These are phyloP conservation scores for Trimorus sp. DNA, from an alignment of 2,888 invertebrate species.

Conservation along the genomic window DNA sequence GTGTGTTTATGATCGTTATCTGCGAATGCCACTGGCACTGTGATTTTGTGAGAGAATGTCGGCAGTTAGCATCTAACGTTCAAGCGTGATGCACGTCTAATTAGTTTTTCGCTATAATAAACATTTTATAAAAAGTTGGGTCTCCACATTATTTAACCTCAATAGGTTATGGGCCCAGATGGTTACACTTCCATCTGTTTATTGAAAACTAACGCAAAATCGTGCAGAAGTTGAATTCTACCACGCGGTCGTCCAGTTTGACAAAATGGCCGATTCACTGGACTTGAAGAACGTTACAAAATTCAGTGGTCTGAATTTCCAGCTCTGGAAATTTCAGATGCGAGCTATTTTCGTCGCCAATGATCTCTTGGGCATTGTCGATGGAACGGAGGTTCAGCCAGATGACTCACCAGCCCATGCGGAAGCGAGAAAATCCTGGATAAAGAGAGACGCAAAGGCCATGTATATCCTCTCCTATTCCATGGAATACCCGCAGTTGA, in stretches of 20 bases:
- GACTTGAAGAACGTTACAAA: neutral
- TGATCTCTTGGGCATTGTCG: conserved; percentile 53
- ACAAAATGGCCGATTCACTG: neutral
- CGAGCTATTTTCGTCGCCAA: conserved; percentile 41
- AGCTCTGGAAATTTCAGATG: conserved; percentile 60
- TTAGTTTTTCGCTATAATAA: too few relatives aligned
- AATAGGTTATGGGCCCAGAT: conserved; percentile 15
- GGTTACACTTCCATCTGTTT: neutral
- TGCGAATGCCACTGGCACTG: too few relatives aligned
- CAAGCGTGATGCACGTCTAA: too few relatives aligned
- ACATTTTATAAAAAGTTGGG: too few relatives aligned
- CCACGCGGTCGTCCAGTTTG: neutral
- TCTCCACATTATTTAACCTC: neutral
- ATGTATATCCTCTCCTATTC: conserved; percentile 24
- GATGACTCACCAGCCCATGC: conserved; percentile 2
- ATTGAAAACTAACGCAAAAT: neutral
- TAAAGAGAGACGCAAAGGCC: conserved; percentile 32
- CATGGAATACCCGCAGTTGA: conserved; percentile 30
- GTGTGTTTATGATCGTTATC: too few relatives aligned
- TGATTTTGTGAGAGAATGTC: too few relatives aligned
- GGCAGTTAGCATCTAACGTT: too few relatives aligned
- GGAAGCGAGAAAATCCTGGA: neutral
- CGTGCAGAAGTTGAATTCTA: neutral
- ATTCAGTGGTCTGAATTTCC: neutral
- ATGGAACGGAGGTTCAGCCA: conserved; percentile 25